Base-by-base conservation (phyloP, 2,113 vertebrate genomes). In the Platysternon megacephalum region DNA sequence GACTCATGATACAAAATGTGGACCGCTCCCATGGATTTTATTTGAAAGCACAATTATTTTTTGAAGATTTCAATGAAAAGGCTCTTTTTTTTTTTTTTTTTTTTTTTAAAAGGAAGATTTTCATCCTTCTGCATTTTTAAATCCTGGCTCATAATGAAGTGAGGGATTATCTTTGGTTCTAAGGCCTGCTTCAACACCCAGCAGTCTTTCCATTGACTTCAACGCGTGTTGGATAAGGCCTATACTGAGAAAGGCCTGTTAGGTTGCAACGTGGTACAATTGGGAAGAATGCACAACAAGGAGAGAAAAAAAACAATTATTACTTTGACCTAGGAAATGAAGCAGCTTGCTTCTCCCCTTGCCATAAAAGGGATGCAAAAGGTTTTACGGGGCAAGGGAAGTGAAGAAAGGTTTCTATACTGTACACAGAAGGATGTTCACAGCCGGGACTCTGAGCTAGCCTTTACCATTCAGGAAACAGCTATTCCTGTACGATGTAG, bases 61-160 rank as follows among this genome's bases (percentile, higher is more conserved):
- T 53, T 53, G 52, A 81, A 46, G 79, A 93, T 91, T 95, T 95
- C 91, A 93, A 91, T 91, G 88, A 84, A 91, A 86, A 42, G 3
- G 6, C 42, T 88, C 61, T 91, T 86, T 89, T 93, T 79, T 52
- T 29, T 55, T 35, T 86, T 82, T 44, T 68, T 88, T 84, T 17
- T 44, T 68, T n/a, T n/a, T n/a, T n/a, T n/a, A n/a, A 88, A 48
- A 26, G 12, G 22, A 94, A 89, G 88, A 61, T 93, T 93, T 87
- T 83, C 79, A 90, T 10, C 61, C 82, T 86, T 85, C 84, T 74
- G 88, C 91, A 90, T 46, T 89, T 95, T 91, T 85, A 29, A 96
- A 96, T 89, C 56, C 61, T 72, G 78, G 79, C 8, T 91, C 48
- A 12, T 74, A 88, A 91, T 1, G 49, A 94, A 91, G 76, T 2